Percentiles rank a stretch among this genome's conserved stretches.
Conservation (phyloP, 2,113 vertebrate genomes). For the Colius striatus region DNA sequence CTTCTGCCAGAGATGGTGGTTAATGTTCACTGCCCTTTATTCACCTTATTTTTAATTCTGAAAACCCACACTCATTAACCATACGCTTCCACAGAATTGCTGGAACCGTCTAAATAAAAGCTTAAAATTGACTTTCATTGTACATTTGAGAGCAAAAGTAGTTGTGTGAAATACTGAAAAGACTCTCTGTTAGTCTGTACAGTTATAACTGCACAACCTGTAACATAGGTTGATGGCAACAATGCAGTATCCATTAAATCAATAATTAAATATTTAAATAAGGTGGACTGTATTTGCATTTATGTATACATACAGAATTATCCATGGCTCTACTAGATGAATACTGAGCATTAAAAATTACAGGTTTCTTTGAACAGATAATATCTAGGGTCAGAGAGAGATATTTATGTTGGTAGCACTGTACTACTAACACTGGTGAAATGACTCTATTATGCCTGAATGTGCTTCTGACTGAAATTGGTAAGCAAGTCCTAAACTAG, state of each 20-base stretch:
- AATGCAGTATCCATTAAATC: not conserved
- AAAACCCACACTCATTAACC: slow-evolving; percentile 50
- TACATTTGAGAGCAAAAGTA: not conserved
- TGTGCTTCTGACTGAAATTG: not conserved
- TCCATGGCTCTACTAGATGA: not conserved
- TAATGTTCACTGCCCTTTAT: slow-evolving; percentile 61
- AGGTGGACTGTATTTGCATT: not conserved
- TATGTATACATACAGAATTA: not conserved
- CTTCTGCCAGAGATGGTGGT: slow-evolving; percentile 44
- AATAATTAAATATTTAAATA: not conserved
- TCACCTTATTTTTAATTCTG: slow-evolving; percentile 61
- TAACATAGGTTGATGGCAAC: not conserved
- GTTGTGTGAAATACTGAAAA: not conserved
- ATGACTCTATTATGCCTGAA: not conserved
- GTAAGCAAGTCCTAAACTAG: not conserved
- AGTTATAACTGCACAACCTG: not conserved
- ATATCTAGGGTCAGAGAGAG: not conserved
- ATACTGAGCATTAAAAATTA: not conserved
- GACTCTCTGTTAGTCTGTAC: not conserved
- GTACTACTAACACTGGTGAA: not conserved
- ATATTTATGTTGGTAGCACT: not conserved
- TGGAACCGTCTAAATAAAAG: slow-evolving; percentile 42
- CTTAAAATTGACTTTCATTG: slow-evolving; percentile 33
- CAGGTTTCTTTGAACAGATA: not conserved
- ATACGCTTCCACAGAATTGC: slow-evolving; percentile 21